Evolutionary conservation across 2,888 invertebrate species (phyloP), one percentile per base, ranked within the genome.

Genomic region (Spilosoma lubricipeda): DNA sequence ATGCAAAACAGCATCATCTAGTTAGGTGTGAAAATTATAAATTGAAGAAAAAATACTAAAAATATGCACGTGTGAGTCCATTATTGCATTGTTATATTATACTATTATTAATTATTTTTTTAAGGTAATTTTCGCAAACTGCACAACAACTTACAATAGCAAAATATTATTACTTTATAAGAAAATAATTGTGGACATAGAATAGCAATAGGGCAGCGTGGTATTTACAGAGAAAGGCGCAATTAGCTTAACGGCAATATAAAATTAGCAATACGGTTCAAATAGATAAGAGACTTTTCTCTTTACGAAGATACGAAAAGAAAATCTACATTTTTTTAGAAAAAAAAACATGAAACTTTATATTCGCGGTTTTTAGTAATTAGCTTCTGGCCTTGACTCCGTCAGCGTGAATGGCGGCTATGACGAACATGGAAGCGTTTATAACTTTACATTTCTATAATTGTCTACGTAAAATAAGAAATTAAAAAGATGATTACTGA

Each of bases 381-480:
- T 56, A n/a, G n/a, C 11, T 30, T 59, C 27, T 59, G 59, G 27
- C 59, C 59, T 59, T 59, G 27, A 59, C 59, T 27, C 0, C n/a
- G 56, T 0, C 13, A 0, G 27, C 59, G 59, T 59, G 59, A 59
- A 27, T 59, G 27, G 59, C 59, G 30, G 63, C 63, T 63, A 27
- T 63, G 30, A 63, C 30, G 7, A 30, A 30, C 30, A 63, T 30
- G 30, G 30, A 63, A 63, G 30, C 18, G 63, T 30, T 15, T 63
- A 63, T 27, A 15, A 63, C 59, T 63, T 63, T 2, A 30, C 5
- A 4, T 15, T 59, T 27, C n/a, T 3, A 8, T n/a, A 11, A 59
- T 59, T 59, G n/a, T 59, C 59, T 59, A 67, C 42, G 42, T 67
- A 27, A 67, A 67, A 42, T 27, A 42, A 67, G 18, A 27, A 18